Evolutionary conservation across 2,113 vertebrate species (phyloP), one percentile per base, ranked within the genome.

Genomic region (Daphoenositta chrysoptera): DNA sequence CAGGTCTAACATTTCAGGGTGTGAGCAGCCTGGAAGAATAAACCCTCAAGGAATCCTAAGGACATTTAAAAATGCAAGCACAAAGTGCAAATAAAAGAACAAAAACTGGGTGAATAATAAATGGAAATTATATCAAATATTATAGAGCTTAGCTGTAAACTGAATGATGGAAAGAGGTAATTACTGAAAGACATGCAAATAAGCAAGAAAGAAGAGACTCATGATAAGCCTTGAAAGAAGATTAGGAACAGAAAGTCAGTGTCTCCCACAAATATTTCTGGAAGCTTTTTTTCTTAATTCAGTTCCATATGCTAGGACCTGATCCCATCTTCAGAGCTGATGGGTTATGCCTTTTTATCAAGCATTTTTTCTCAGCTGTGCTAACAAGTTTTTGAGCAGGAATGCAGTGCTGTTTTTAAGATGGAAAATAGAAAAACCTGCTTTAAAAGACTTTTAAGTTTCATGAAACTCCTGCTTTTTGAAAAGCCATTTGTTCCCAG

Each of bases 301-400:
- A 40, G 47, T 73, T 90, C 57, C 51, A 73, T 80, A 80, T 86
- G 58, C 44, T 83, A 68, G 61, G 75, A 54, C 30, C 28, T 89
- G 86, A 90, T 86, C 72, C 39, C 33, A 18, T 89, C 86, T 92
- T 92, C 63, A 76, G 45, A 79, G 57, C 3, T 90, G 78, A 69
- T 83, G 65, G 54, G 35, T 87, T 77, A 72, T 83, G 87, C 33
- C 33, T 93, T 91, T 93, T 76, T 92, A 45, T 45, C 44, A 75
- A 84, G 53, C 23, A n/a, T 40, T 75, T 93, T 95, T 90, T 96
- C 54, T 94, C 83, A 95, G 90, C 87, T 91, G 66, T 83, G 48
- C 77, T 96, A 86, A 77, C 63, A 90, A 54, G 48, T 40, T 72
- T 85, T 79, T 90, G 58, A 54, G 87, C 39, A 70, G 84, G 56